A percentile compares a stretch with the other conserved stretches of the same genome.
Conservation (phyloP, 2,797 vertebrate species). For the Thripadectes ignobilis region DNA sequence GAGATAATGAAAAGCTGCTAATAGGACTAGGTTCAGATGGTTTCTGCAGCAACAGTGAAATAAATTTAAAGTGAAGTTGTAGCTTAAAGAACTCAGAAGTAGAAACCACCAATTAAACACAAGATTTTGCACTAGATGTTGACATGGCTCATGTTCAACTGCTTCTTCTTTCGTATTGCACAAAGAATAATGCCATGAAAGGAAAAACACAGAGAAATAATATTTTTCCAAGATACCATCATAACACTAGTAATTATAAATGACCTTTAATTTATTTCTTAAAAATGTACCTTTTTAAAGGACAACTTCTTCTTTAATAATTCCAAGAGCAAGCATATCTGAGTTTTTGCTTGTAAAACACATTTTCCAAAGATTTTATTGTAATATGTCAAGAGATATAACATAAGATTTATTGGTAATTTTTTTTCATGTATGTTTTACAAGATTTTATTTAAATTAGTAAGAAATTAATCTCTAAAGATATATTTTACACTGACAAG, state of each 20-base stretch:
- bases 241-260: too few relatives aligned
- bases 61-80: background rate
- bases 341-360: background rate
- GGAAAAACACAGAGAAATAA: too few relatives aligned
- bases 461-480: background rate
- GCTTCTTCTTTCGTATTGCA: too few relatives aligned
- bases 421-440: background rate
- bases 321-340: too few relatives aligned
- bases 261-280: too few relatives aligned
- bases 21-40: background rate
- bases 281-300: too few relatives aligned
- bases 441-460: background rate
- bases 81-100: background rate
- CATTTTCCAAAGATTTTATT: background rate
- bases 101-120: background rate
- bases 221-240: too few relatives aligned
- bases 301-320: too few relatives aligned
- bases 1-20: background rate
- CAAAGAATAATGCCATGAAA: too few relatives aligned
- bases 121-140: too few relatives aligned
- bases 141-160: too few relatives aligned
- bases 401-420: background rate
- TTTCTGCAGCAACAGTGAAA: background rate
- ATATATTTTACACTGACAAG: background rate
- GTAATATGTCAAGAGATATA: background rate